Evolutionary conservation across 1,140 invertebrate genomes (phyloP).

Genomic region (Harlomillsia oculata): DNA sequence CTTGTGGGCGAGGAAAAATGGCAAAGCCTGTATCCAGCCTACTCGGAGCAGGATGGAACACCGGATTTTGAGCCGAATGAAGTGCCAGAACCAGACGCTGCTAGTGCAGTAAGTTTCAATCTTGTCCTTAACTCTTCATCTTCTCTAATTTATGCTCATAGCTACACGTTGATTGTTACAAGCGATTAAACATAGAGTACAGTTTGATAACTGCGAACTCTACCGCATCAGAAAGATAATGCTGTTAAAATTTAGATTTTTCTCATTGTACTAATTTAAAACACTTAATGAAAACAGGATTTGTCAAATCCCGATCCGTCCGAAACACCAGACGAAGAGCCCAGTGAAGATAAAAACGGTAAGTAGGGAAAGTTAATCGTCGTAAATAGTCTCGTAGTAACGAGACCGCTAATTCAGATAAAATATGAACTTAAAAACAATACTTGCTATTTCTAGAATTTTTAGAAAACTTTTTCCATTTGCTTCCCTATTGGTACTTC

Average conservation of each 20-base stretch:
- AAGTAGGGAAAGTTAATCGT: not conserved
- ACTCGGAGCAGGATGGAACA: constrained; percentile 14
- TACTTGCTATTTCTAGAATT: constrained; percentile 11
- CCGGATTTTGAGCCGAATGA: constrained; percentile 25
- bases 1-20: constrained; percentile 34
- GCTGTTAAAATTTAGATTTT: not conserved
- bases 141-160: no score
- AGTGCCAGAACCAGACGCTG: constrained; percentile 17
- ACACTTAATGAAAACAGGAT: constrained; percentile 9
- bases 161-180: no score
- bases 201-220: no score
- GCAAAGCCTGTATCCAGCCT: constrained; percentile 23
- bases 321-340: constrained; percentile 25
- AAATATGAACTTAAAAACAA: not conserved
- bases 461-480: constrained; percentile 30
- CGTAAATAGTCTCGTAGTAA: not conserved
- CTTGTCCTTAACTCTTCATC: no score
- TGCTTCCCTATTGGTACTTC: constrained; percentile 35
- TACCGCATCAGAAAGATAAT: no score
- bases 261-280: not conserved
- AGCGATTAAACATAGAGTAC: no score
- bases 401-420: not conserved
- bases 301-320: constrained; percentile 26
- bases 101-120: constrained; percentile 17
- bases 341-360: constrained; percentile 24